Conservation (phyloP, 2,797 vertebrate species). For the Cercopithecus neglectus region DNA sequence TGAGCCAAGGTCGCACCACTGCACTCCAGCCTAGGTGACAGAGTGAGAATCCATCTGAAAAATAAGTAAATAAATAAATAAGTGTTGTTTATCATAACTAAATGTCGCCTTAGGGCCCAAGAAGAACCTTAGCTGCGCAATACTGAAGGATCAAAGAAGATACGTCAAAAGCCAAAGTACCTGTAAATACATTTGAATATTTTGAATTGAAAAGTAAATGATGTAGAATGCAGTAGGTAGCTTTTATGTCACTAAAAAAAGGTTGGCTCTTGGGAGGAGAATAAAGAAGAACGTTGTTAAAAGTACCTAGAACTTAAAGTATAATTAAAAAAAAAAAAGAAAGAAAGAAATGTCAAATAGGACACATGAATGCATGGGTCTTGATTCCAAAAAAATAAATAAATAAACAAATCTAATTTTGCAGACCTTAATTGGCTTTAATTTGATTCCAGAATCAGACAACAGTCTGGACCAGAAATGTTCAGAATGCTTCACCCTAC, state of each 20-base stretch:
- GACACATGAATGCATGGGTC: too few species aligned
- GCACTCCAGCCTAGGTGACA: neutral
- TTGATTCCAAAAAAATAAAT: too few species aligned
- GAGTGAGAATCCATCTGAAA: neutral
- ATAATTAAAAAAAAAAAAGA: too few species aligned
- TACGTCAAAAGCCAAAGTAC: neutral
- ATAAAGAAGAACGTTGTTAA: neutral
- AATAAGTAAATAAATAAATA: neutral
- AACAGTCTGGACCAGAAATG: neutral
- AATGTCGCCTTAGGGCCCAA: neutral
- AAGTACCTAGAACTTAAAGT: neutral
- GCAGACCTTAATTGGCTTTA: neutral
- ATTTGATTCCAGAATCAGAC: neutral
- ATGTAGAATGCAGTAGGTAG: neutral
- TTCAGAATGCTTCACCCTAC: neutral
- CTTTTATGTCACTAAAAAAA: neutral
- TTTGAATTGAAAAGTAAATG: neutral
- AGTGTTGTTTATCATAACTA: accelerated
- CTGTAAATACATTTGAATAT: neutral
- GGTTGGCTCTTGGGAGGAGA: neutral
- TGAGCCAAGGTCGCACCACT: accelerated
- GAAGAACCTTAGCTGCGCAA: neutral
- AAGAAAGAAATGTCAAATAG: too few species aligned
- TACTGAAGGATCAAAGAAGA: neutral
- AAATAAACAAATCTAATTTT: neutral